A percentile compares a stretch with the other conserved stretches of the same genome.
Evolutionary conservation across 2,888 invertebrate species (phyloP).

Genomic region (Augochlorella aurata): DNA sequence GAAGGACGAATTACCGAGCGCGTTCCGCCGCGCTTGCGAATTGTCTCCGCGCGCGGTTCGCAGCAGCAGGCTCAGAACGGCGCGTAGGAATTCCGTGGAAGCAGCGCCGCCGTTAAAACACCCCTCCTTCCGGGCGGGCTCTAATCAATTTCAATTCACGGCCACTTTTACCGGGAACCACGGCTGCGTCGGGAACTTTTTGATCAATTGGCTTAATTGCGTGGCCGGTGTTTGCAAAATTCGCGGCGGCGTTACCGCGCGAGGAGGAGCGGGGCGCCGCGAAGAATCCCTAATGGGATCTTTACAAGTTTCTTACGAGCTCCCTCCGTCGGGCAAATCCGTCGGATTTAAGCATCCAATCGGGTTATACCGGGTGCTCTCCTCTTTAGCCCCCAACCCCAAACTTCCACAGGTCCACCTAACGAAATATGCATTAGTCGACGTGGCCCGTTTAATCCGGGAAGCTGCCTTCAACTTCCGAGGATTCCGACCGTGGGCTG

Average conservation of each 20-base stretch:
- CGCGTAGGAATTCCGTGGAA: slow-evolving; percentile 25
- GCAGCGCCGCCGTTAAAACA: slow-evolving; percentile 9
- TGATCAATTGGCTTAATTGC: slow-evolving; percentile 58
- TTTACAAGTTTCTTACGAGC: slow-evolving; percentile 39
- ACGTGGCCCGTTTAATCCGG: slow-evolving; percentile 39
- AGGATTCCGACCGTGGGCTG: slow-evolving; percentile 20
- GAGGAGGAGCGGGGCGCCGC: neutral
- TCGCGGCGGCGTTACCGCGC: neutral
- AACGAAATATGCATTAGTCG: slow-evolving; percentile 46
- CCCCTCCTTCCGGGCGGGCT: neutral
- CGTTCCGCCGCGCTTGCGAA: slow-evolving; percentile 6
- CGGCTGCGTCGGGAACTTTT: slow-evolving; percentile 24
- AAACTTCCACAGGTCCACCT: neutral
- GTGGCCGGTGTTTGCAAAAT: slow-evolving; percentile 41
- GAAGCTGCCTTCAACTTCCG: slow-evolving; percentile 37
- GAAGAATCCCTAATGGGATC: slow-evolving; percentile 37
- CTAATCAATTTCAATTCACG: slow-evolving; percentile 60
- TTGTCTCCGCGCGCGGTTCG: slow-evolving; percentile 20
- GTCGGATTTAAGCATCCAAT: slow-evolving; percentile 26
- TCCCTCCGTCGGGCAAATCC: slow-evolving; percentile 12
- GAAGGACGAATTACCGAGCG: slow-evolving; percentile 29
- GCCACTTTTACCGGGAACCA: slow-evolving; percentile 24
- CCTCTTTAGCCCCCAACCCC: neutral
- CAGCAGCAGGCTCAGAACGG: neutral
- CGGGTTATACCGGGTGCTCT: slow-evolving; percentile 6